Conservation (phyloP, 2,888 invertebrate genomes). For the Pyralis farinalis region DNA sequence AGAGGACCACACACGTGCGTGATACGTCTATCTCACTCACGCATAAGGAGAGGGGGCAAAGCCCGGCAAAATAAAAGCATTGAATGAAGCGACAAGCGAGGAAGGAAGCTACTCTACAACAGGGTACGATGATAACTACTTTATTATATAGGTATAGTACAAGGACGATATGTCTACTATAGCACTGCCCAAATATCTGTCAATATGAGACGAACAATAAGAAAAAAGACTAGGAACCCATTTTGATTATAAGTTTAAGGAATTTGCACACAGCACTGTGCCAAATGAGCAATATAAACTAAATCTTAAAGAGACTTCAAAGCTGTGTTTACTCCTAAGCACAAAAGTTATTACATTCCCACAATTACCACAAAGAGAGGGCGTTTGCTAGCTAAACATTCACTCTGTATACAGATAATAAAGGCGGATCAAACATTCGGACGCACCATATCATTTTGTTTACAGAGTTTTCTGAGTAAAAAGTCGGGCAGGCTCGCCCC, state of each 20-base stretch:
- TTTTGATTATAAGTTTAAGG: too few relatives aligned
- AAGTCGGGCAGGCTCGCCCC: constrained; percentile 71
- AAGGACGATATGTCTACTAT: too few relatives aligned
- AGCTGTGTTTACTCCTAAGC: constrained; percentile 37
- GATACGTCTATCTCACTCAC: constrained; percentile 53
- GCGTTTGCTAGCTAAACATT: constrained; percentile 67
- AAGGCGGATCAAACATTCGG: constrained; percentile 78
- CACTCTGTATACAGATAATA: constrained; percentile 72
- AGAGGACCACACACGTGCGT: constrained; percentile 76
- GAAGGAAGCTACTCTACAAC: constrained; percentile 27
- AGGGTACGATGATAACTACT: too few relatives aligned
- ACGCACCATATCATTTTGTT: constrained; percentile 78
- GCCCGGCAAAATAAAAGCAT: constrained; percentile 70
- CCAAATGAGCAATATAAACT: not conserved
- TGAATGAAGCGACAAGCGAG: constrained; percentile 66
- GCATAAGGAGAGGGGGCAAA: constrained; percentile 39
- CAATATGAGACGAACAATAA: too few relatives aligned
- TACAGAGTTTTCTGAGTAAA: constrained; percentile 79
- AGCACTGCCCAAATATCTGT: too few relatives aligned
- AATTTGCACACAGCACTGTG: not conserved
- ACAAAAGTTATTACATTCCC: constrained; percentile 49
- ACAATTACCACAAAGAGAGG: constrained; percentile 62
- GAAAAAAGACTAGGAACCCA: too few relatives aligned
- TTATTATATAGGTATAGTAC: too few relatives aligned
- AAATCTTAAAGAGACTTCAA: not conserved